These are phyloP conservation scores for Toxotes chatareus DNA, from an alignment of 2,113 vertebrate species.

Conservation along the genomic window DNA sequence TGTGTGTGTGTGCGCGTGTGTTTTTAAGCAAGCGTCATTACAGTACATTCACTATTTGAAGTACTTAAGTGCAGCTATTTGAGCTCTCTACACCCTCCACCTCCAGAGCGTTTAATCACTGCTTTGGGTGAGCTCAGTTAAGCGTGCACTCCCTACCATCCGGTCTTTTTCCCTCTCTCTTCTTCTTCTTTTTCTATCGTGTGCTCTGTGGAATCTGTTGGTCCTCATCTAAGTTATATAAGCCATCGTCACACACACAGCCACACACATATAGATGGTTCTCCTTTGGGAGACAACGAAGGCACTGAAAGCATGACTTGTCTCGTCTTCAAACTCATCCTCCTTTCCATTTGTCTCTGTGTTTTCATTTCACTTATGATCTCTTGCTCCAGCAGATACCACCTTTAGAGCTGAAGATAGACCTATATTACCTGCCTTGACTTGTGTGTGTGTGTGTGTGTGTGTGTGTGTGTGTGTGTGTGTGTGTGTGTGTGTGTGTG, in stretches of 20 bases:
- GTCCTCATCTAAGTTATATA: not conserved
- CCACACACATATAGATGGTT: not conserved
- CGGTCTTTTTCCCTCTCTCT: constrained; percentile 1
- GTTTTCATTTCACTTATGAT: constrained; percentile 46
- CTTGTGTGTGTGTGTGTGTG: not conserved
- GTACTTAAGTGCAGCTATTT: constrained; percentile 67
- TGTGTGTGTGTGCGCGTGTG: not conserved
- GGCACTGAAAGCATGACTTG: not conserved
- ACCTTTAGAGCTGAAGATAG: constrained; percentile 34
- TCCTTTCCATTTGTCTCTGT: constrained; percentile 34
- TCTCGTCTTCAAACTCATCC: constrained; percentile 26
- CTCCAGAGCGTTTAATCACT: constrained; percentile 51
- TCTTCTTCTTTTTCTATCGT: constrained; percentile 14
- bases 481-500: not conserved
- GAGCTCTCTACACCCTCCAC: constrained; percentile 49
- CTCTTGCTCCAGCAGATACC: constrained; percentile 31
- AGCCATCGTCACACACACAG: not conserved
- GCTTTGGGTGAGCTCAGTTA: constrained; percentile 48
- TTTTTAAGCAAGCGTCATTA: constrained; percentile 36
- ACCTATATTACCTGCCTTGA: constrained; percentile 12
- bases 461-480: not conserved
- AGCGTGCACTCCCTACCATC: not conserved
- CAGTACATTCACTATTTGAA: constrained; percentile 53
- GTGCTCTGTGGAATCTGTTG: not conserved
- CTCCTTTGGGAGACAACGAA: not conserved